Conservation (phyloP, 2,113 vertebrate species). For the Rhinopomastus cyanomelas region DNA sequence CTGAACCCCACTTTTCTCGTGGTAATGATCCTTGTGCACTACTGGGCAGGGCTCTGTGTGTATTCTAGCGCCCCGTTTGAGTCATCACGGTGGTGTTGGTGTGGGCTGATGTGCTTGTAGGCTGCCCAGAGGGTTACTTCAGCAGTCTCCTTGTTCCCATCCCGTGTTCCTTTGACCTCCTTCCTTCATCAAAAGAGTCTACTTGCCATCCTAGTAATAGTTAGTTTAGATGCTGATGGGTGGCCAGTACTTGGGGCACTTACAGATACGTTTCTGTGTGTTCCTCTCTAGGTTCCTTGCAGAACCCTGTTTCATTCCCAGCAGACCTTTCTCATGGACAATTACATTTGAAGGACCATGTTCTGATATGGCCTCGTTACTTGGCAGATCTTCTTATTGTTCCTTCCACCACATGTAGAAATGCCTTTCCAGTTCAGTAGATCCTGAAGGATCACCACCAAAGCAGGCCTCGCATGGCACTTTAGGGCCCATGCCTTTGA, state of each 20-base stretch:
- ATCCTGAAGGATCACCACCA: constrained; percentile 47
- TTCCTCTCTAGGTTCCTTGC: not conserved
- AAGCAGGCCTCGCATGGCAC: constrained; percentile 56
- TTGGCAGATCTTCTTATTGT: not conserved
- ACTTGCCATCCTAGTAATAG: not conserved
- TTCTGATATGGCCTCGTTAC: not conserved
- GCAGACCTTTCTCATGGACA: not conserved
- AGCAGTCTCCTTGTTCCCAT: not conserved
- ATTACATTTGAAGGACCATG: not conserved
- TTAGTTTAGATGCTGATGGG: not conserved
- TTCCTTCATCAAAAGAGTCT: not conserved
- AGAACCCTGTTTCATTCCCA: not conserved
- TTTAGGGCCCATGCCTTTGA: constrained; percentile 42
- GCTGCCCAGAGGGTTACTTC: not conserved
- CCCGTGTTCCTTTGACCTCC: not conserved
- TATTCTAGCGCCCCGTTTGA: not conserved
- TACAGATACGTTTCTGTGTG: not conserved
- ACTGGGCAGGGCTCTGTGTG: not conserved
- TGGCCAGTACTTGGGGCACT: not conserved
- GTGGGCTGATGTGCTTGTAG: not conserved
- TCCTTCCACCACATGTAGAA: constrained; percentile 15
- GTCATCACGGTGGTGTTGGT: not conserved
- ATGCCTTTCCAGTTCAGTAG: constrained; percentile 33
- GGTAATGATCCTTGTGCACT: not conserved
- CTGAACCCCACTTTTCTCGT: not conserved